Percentiles rank a stretch among this genome's conserved stretches.
Evolutionary conservation across 2,797 vertebrate genomes (phyloP).

Genomic region (Rhabdophis nuchalis): DNA sequence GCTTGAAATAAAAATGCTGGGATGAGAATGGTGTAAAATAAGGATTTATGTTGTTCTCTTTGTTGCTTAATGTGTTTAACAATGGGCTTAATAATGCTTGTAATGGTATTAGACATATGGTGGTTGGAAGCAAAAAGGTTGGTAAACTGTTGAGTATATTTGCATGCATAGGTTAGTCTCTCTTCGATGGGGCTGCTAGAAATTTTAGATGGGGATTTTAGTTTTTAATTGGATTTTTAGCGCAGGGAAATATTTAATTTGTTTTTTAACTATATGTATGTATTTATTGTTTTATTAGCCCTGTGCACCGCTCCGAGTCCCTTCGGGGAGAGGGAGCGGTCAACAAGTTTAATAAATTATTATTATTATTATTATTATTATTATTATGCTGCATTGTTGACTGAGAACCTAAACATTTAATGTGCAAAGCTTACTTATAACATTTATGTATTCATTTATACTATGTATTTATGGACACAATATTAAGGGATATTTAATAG

Average conservation of each 20-base stretch:
- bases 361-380: too few relatives aligned
- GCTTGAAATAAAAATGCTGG: not conserved
- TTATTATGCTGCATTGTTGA: not conserved
- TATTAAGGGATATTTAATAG: not conserved
- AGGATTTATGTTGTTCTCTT: not conserved
- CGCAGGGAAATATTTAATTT: too few relatives aligned
- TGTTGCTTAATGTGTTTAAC: not conserved
- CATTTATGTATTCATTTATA: not conserved
- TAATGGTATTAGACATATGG: not conserved
- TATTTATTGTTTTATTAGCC: too few relatives aligned
- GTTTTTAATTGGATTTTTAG: too few relatives aligned
- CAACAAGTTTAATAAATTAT: too few relatives aligned
- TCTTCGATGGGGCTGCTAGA: too few relatives aligned
- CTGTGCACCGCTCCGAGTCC: too few relatives aligned
- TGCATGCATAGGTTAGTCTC: too few relatives aligned
- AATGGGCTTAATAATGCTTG: not conserved
- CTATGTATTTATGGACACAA: not conserved
- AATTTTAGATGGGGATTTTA: too few relatives aligned
- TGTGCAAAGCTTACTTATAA: not conserved
- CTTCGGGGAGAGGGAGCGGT: too few relatives aligned
- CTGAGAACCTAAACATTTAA: not conserved
- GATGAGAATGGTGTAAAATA: not conserved
- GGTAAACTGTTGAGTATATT: not conserved
- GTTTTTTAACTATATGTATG: too few relatives aligned
- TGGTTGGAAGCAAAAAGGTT: not conserved